Percentiles rank a stretch among this genome's conserved stretches.
Evolutionary conservation across 2,797 vertebrate species (phyloP).

Genomic region (Pipistrellus pipistrellus): DNA sequence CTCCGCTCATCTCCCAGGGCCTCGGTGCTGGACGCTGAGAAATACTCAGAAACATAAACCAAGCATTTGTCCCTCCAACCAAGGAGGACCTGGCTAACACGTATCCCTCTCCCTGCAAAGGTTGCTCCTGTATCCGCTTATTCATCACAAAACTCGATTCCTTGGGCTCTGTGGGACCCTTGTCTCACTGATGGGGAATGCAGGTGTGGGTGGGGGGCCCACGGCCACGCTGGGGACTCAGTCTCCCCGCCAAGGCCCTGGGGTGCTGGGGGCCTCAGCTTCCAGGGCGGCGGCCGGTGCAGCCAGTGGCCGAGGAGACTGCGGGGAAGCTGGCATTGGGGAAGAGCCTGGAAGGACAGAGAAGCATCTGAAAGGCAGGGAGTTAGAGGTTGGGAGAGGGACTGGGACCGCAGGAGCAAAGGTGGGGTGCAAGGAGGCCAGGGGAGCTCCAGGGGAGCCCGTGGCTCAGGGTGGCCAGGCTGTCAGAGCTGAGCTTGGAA

Average conservation of each 20-base stretch:
- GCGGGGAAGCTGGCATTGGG: not conserved
- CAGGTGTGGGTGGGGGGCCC: fast-evolving
- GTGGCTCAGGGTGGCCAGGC: not conserved
- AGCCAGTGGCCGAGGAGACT: not conserved
- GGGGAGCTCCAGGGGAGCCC: not conserved
- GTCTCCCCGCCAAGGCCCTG: fast-evolving
- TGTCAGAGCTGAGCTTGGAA: fast-evolving
- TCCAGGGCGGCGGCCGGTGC: not conserved
- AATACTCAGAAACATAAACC: not conserved
- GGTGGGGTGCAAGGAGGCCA: not conserved
- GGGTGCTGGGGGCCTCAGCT: not conserved
- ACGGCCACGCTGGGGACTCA: fast-evolving
- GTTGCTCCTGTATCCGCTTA: fast-evolving
- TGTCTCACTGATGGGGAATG: not conserved
- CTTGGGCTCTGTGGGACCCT: fast-evolving
- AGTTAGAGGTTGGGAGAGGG: fast-evolving
- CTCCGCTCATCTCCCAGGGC: fast-evolving
- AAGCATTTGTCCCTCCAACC: fast-evolving
- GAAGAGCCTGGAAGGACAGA: not conserved
- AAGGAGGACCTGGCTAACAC: fast-evolving
- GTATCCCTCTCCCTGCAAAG: too few species aligned
- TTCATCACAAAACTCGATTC: fast-evolving
- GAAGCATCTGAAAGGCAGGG: not conserved
- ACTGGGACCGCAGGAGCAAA: fast-evolving
- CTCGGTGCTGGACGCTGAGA: fast-evolving